Conservation (phyloP, 2,888 invertebrate species). For the Brenthis hecate region DNA sequence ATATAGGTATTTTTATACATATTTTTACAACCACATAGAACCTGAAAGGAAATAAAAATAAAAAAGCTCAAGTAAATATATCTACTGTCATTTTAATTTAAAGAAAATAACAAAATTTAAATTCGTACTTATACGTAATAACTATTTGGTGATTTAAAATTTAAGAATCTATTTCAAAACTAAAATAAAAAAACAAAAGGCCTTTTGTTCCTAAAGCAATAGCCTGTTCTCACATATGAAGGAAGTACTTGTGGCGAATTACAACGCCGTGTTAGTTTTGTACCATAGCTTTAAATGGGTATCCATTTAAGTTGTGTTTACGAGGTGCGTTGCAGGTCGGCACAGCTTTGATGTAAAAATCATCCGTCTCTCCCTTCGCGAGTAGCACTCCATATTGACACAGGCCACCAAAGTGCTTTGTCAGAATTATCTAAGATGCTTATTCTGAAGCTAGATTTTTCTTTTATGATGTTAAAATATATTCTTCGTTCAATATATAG, state of each 20-base stretch:
- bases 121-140: too few species aligned
- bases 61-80: too few species aligned
- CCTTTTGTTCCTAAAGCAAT: neutral
- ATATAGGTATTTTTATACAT: too few species aligned
- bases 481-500: neutral
- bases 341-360: constrained; percentile 75
- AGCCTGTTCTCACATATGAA: constrained; percentile 10
- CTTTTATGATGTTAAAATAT: neutral
- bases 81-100: too few species aligned
- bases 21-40: too few species aligned
- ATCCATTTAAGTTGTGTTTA: constrained; percentile 48
- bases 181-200: constrained; percentile 2
- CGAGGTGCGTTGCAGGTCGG: constrained; percentile 57
- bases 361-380: constrained; percentile 60
- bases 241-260: constrained; percentile 35
- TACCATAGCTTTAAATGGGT: constrained; percentile 37
- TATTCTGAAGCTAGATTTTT: constrained; percentile 31
- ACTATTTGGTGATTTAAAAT: too few species aligned
- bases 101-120: too few species aligned
- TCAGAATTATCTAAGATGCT: constrained; percentile 41
- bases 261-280: constrained; percentile 35
- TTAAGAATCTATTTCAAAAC: neutral
- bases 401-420: constrained; percentile 45
- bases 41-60: too few species aligned
- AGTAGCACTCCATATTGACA: constrained; percentile 72